Evolutionary conservation across 2,888 invertebrate genomes (phyloP), one percentile per base, ranked within the genome.

Genomic region (Dichetophora obliterata): DNA sequence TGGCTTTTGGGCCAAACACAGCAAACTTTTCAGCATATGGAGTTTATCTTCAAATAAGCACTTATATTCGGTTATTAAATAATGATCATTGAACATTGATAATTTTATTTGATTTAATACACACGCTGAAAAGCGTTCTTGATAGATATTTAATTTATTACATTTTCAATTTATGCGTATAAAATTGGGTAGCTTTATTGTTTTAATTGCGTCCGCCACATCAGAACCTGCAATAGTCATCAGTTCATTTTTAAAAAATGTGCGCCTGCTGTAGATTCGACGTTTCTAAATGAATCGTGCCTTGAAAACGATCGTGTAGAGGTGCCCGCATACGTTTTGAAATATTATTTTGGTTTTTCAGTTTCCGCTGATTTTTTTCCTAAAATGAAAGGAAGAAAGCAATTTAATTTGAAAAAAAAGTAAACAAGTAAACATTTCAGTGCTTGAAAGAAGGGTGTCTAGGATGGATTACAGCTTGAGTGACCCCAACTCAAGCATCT

Each of bases 391-490:
- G 19, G 0, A 11, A 14, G 1, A 0, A 37, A n/a, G 14, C n/a
- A 63, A 31, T 34, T 27, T 27, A 14, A 34, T 3, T 63, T 31
- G 9, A n/a, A 37, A 8, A 22, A 19, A 16, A 34, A n/a, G 16
- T n/a, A 43, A 37, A 66, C 22, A 22, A 37, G 27, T 27, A 31
- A 24, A 31, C n/a, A n/a, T 34, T 22, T 66, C 11, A 19, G 63
- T 27, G 63, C 34, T 37, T 22, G 19, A 19, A n/a, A 50, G 22
- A 68, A 68, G 68, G 68, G 68, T 68, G 68, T 68, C 50, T 50
- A 68, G 57, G 71, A 71, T 71, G 22, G 71, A 54, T 71, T 71
- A 71, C 59, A 71, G 31, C 71, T 50, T 71, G 71, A 71, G 71
- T 71, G 71, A 71, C 71, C 71, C 57, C 50, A 63, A 31, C 63